Evolutionary conservation across 2,113 vertebrate genomes (phyloP).

Genomic region (Semicossyphus pulcher): DNA sequence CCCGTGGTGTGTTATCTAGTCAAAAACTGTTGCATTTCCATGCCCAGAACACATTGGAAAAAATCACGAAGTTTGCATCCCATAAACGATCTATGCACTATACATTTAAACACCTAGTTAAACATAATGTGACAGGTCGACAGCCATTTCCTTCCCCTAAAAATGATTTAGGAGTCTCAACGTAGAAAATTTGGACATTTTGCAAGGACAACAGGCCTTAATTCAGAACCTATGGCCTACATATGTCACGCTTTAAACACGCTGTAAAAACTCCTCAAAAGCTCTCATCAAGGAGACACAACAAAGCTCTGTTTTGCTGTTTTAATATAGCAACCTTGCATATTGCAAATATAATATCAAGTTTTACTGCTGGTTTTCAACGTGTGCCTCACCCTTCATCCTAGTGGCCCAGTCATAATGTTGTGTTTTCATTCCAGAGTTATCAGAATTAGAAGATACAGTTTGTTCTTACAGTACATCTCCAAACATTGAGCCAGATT

Average conservation of each 20-base stretch:
- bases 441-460: slow-evolving; percentile 1
- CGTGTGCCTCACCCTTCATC: neutral
- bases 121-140: neutral
- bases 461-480: neutral
- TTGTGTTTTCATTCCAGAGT: slow-evolving; percentile 26
- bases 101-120: neutral
- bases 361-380: neutral
- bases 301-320: neutral
- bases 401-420: neutral
- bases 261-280: neutral
- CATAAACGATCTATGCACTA: neutral
- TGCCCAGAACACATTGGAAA: neutral
- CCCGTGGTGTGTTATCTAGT: neutral
- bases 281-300: neutral
- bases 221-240: neutral
- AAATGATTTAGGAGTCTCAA: neutral
- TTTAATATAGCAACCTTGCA: neutral
- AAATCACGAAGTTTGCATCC: neutral
- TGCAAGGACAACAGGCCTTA: neutral
- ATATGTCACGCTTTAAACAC: neutral
- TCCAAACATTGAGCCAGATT: neutral
- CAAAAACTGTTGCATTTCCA: too few relatives aligned
- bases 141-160: neutral
- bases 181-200: neutral
- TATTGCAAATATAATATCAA: neutral